A percentile compares a stretch with the other conserved stretches of the same genome.
phyloP scores from a whole-genome alignment of 2,888 invertebrate species.

The Cecidostiba fungosa region DNA sequence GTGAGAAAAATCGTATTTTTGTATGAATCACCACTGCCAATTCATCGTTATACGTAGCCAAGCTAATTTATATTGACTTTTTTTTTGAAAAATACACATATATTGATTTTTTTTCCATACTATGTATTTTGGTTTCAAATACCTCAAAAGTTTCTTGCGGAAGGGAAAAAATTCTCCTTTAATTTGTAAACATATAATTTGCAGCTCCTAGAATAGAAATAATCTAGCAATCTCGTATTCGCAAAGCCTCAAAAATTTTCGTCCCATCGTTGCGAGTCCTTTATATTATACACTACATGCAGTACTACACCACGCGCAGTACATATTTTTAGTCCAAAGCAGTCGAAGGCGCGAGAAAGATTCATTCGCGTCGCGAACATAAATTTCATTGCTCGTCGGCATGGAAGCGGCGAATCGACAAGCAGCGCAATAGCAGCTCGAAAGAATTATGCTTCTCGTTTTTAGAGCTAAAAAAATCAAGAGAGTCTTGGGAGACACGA shows the following conservation, averaged over 20 bases:
- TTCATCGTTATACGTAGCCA: too few relatives aligned
- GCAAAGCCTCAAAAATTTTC: neutral
- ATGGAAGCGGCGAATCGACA: conserved; percentile 40
- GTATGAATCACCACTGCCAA: too few relatives aligned
- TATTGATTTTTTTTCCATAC: too few relatives aligned
- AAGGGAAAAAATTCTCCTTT: too few relatives aligned
- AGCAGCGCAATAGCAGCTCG: conserved; percentile 16
- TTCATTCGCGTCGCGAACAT: conserved; percentile 20
- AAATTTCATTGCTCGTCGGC: conserved; percentile 39
- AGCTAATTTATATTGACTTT: too few relatives aligned
- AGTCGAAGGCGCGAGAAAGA: conserved; percentile 18
- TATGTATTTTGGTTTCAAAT: too few relatives aligned
- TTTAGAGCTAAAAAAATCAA: conserved; percentile 39
- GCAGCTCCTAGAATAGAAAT: too few relatives aligned
- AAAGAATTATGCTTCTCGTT: conserved; percentile 54
- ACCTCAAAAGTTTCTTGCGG: too few relatives aligned
- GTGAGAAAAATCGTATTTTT: too few relatives aligned
- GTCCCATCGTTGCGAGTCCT: neutral
- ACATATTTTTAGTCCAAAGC: conserved; percentile 33
- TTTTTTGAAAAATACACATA: too few relatives aligned
- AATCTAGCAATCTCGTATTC: neutral
- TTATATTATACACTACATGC: neutral
- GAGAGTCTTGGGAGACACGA: neutral
- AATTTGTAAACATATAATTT: too few relatives aligned
- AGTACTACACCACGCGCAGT: neutral